These are phyloP conservation scores for Xiphias gladius DNA, from an alignment of 2,113 vertebrate species.

Conservation along the genomic window DNA sequence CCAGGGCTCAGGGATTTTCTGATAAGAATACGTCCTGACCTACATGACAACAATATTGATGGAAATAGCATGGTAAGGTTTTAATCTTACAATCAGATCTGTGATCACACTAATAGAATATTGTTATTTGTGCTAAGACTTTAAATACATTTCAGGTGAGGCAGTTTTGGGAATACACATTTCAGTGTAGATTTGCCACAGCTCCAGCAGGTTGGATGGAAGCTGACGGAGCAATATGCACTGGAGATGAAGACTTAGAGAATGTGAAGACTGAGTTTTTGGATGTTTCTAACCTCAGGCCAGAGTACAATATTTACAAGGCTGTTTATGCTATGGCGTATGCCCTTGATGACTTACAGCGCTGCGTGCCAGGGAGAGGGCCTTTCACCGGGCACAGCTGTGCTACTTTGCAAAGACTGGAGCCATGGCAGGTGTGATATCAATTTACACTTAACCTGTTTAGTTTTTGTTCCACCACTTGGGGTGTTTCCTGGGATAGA, in stretches of 20 bases:
- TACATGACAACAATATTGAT: constrained; percentile 19
- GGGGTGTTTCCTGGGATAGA: background rate
- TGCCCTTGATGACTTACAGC: constrained; percentile 56
- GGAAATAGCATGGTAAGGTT: constrained; percentile 47
- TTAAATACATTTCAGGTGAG: constrained; percentile 42
- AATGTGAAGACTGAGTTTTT: constrained; percentile 48
- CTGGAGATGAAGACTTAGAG: constrained; percentile 68
- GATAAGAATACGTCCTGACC: constrained; percentile 41
- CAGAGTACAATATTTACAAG: constrained; percentile 7
- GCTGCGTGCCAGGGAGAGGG: constrained; percentile 38
- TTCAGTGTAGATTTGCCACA: constrained; percentile 58
- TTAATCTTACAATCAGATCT: background rate
- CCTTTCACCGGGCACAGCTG: constrained; percentile 48
- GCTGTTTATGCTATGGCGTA: constrained; percentile 26
- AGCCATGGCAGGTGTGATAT: constrained; percentile 51
- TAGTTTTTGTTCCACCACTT: background rate
- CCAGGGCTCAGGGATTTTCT: constrained; percentile 60
- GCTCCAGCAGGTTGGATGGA: constrained; percentile 17
- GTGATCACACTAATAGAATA: background rate
- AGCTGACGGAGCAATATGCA: constrained; percentile 41
- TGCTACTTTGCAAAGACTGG: constrained; percentile 21
- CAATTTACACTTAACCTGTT: background rate
- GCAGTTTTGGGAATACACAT: constrained; percentile 66
- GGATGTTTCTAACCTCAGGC: constrained; percentile 62
- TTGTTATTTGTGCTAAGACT: background rate